Conservation (phyloP, 2,888 invertebrate genomes). For the Eupithecia tripunctaria region DNA sequence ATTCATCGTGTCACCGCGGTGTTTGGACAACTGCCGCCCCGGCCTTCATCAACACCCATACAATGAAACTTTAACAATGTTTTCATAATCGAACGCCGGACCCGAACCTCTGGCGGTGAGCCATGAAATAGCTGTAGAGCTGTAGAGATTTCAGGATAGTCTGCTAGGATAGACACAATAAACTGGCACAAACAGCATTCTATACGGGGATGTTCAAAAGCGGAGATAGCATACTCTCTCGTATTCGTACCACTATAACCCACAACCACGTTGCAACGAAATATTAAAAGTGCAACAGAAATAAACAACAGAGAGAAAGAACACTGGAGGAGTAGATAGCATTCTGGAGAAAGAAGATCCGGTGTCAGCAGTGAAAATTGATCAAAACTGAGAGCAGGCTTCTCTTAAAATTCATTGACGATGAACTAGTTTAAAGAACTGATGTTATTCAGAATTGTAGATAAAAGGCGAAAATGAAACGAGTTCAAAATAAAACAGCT, state of each 20-base stretch:
- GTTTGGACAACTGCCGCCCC: conserved; percentile 81
- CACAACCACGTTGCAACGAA: background rate
- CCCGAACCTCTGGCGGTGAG: conserved; percentile 52
- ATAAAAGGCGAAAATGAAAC: conserved; percentile 41
- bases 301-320: background rate
- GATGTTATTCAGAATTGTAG: conserved; percentile 20
- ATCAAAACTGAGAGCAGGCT: background rate
- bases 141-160: background rate
- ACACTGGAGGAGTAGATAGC: background rate
- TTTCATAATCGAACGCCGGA: conserved; percentile 74
- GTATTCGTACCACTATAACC: background rate
- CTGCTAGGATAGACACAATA: background rate
- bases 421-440: conserved; percentile 3
- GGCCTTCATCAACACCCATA: conserved; percentile 80
- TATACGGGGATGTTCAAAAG: background rate
- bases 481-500: conserved; percentile 55
- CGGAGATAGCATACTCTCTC: background rate
- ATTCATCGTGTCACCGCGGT: conserved; percentile 72
- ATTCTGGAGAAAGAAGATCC: background rate
- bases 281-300: background rate
- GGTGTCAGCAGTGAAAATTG: background rate
- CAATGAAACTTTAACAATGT: conserved; percentile 83
- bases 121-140: background rate
- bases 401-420: background rate
- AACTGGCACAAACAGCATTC: background rate